Evolutionary conservation across 2,888 invertebrate species (phyloP).

Genomic region (Hypomecis punctinalis): DNA sequence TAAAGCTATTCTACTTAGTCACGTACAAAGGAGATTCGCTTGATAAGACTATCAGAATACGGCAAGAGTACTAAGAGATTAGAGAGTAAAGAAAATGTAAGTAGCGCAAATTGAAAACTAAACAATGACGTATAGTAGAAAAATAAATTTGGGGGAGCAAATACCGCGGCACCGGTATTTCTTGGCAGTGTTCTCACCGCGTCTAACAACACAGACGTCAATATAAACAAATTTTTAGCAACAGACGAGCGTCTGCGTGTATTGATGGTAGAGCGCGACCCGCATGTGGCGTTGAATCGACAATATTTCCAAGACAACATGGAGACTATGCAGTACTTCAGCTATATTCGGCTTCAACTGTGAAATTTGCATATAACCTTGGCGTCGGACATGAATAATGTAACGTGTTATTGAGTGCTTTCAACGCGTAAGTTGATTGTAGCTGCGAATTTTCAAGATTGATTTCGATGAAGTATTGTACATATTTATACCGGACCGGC

Average conservation of each 20-base stretch:
- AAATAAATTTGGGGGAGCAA: constrained; percentile 36
- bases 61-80: constrained; percentile 12
- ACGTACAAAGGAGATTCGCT: constrained; percentile 36
- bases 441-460: constrained; percentile 24
- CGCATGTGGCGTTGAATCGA: constrained; percentile 33
- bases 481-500: background rate
- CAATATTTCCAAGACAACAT: constrained; percentile 40
- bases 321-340: constrained; percentile 37
- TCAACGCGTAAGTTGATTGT: constrained; percentile 47
- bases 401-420: constrained; percentile 62
- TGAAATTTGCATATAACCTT: constrained; percentile 69
- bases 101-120: constrained; percentile 8
- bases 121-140: constrained; percentile 34
- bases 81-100: constrained; percentile 18
- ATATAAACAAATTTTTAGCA: constrained; percentile 54
- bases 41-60: constrained; percentile 24
- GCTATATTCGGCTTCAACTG: constrained; percentile 43
- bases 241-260: constrained; percentile 46
- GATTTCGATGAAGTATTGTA: constrained; percentile 7
- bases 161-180: constrained; percentile 37
- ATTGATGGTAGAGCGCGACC: constrained; percentile 43
- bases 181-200: constrained; percentile 56
- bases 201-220: constrained; percentile 54
- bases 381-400: constrained; percentile 60
- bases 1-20: constrained; percentile 27